Evolutionary conservation across 2,888 invertebrate genomes (phyloP), one percentile per base, ranked within the genome.

Genomic region (Dasypolia templi): DNA sequence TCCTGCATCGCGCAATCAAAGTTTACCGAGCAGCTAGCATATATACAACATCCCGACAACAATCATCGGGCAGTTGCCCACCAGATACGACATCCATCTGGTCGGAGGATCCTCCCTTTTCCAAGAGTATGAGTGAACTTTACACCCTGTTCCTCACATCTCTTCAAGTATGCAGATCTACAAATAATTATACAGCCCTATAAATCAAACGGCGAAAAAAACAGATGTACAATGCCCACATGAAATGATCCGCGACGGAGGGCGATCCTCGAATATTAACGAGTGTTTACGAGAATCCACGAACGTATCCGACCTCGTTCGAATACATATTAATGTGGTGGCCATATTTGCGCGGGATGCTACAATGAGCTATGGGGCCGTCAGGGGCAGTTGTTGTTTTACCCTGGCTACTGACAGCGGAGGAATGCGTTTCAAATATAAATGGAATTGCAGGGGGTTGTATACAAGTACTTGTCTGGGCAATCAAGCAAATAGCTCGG

Each of bases 181-280:
- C n/a, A 79, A 35, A 63, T 44, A 55, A 59, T 29, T 55, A 11
- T 22, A 29, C 35, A 44, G 19, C 35, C 55, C 3, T 39, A 69
- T 77, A 73, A 81, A 81, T 81, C 82, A 73, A 77, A 55, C 51
- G 6, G 39, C 69, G n/a, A n/a, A n/a, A 78, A 70, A 65, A 82
- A 82, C 82, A 82, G 82, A 81, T 81, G 82, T 70, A 51, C 74
- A 56, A n/a, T 82, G 74, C 74, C 65, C 61, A 55, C 29, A 55
- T 6, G 67, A 68, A 81, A 78, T 81, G 82, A 70, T 67, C 74
- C 82, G 42, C 35, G 22, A 74, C 81, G 51, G 66, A 69, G 82
- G 80, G 73, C 58, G 29, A 51, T 81, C 35, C 63, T 55, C 63
- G 81, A 79, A 63, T 76, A 62, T 62, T 75, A 63, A 79, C 77